These are phyloP conservation scores for Dinoponera quadriceps DNA, from an alignment of 1,140 invertebrate species.

Conservation along the genomic window DNA sequence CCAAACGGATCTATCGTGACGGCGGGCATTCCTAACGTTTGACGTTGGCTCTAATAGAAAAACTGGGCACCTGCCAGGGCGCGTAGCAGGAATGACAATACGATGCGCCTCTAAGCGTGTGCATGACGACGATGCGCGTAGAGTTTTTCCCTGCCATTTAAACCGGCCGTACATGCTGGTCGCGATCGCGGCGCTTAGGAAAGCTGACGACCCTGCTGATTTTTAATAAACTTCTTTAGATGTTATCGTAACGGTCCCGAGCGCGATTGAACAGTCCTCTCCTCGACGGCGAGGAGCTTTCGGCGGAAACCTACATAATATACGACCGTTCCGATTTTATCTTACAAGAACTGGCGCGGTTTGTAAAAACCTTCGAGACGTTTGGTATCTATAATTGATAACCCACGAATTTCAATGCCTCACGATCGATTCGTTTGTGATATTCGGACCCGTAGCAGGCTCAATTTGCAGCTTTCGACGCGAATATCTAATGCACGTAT, in stretches of 20 bases:
- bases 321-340: too few species aligned
- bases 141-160: background rate
- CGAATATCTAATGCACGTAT: too few species aligned
- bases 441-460: background rate
- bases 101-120: constrained; percentile 16
- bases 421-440: background rate
- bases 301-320: background rate
- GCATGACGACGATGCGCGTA: constrained; percentile 12
- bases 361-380: too few species aligned
- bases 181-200: constrained; percentile 15
- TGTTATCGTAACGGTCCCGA: background rate
- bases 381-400: background rate
- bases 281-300: background rate
- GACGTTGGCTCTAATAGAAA: constrained; percentile 66
- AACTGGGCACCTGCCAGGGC: constrained; percentile 71
- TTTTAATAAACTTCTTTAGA: background rate
- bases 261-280: too few species aligned
- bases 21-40: constrained; percentile 65
- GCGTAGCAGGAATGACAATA: constrained; percentile 68
- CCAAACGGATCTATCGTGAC: constrained; percentile 35
- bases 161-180: constrained; percentile 42
- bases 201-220: background rate
- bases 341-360: too few species aligned
- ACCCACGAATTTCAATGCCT: background rate
- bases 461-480: background rate